These are phyloP conservation scores for Spodoptera litura DNA, from an alignment of 1,140 invertebrate genomes.

Conservation along the genomic window DNA sequence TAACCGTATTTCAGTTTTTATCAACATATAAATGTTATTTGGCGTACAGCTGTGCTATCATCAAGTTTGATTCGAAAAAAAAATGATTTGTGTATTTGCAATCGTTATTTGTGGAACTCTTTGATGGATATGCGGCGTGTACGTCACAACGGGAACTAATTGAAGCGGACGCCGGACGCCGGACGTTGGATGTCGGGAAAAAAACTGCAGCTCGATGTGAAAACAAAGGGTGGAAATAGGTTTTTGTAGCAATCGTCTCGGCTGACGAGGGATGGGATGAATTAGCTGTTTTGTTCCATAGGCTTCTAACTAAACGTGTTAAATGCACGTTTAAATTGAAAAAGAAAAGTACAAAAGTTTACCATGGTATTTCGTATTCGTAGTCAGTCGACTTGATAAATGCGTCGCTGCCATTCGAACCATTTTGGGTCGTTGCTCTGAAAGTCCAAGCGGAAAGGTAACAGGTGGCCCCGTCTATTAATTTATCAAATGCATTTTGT, in stretches of 20 bases:
- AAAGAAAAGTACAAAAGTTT: not conserved
- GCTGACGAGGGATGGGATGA: constrained; percentile 40
- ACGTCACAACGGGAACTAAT: constrained; percentile 48
- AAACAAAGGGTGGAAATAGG: constrained; percentile 48
- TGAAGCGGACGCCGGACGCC: constrained; percentile 36
- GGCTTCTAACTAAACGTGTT: not conserved
- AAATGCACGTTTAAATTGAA: constrained; percentile 4
- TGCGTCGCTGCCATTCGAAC: constrained; percentile 2
- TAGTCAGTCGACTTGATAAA: constrained; percentile 9
- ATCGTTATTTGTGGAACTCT: constrained; percentile 22
- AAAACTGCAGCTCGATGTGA: constrained; percentile 40
- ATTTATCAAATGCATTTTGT: constrained; percentile 5
- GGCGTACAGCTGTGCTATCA: not conserved
- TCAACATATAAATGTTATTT: not conserved
- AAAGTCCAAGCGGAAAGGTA: not conserved
- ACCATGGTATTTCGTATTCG: not conserved
- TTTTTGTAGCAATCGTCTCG: constrained; percentile 45
- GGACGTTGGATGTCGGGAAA: constrained; percentile 31
- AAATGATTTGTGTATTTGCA: constrained; percentile 39
- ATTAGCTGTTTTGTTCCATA: constrained; percentile 52
- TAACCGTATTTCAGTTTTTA: not conserved
- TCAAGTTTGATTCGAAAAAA: not conserved
- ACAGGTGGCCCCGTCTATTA: constrained; percentile 17
- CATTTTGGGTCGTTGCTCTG: not conserved
- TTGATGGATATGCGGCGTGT: constrained; percentile 39